Evolutionary conservation across 2,113 vertebrate genomes (phyloP).

Genomic region (Cheirogaleus medius): DNA sequence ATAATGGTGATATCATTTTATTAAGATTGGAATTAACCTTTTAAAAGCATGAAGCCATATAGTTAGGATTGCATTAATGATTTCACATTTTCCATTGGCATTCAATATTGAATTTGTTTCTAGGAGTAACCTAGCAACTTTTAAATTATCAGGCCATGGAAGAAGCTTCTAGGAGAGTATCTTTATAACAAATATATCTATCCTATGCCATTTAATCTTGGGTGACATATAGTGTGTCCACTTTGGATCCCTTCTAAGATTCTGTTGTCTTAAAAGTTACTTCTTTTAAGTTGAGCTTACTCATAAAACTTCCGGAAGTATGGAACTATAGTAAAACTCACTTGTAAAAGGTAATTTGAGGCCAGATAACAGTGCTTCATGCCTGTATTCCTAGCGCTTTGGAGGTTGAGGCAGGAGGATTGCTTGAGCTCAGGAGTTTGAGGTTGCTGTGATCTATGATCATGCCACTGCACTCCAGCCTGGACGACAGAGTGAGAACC

Average conservation of each 20-base stretch:
- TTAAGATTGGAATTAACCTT: constrained; percentile 18
- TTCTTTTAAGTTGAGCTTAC: constrained; percentile 34
- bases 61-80: background rate
- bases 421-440: too few species aligned
- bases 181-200: constrained; percentile 26
- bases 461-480: too few species aligned
- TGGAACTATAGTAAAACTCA: background rate
- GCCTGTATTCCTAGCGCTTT: too few species aligned
- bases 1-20: background rate
- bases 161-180: background rate
- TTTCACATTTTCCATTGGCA: constrained; percentile 20
- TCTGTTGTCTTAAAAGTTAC: background rate
- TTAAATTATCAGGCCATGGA: background rate
- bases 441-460: too few species aligned
- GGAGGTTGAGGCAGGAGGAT: too few species aligned
- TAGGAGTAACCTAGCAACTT: background rate
- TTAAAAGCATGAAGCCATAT: background rate
- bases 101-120: background rate
- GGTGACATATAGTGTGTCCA: background rate
- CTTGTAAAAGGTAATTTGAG: background rate
- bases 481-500: too few species aligned
- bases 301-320: background rate
- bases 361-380: too few species aligned
- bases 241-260: background rate
- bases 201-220: background rate